A percentile compares a stretch with the other conserved stretches of the same genome.
phyloP scores from a whole-genome alignment of 35 echinoderm and acorn worm genomes.

The Hemicentrotus pulcherrimus region DNA sequence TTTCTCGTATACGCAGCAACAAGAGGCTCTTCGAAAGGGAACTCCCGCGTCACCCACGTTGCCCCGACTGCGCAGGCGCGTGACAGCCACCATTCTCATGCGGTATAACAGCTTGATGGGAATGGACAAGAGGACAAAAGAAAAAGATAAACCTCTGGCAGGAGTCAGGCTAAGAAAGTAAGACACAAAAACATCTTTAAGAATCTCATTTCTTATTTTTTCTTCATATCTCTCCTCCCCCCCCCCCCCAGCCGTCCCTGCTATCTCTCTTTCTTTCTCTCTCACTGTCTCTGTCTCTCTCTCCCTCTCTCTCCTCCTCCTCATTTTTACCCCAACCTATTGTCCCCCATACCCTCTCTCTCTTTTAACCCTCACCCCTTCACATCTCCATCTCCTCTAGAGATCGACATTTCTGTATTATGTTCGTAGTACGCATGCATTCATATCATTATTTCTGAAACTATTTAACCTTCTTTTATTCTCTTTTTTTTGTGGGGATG shows the following conservation, averaged over 20 bases:
- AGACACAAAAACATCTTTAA: neutral
- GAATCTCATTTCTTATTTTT: too few relatives aligned
- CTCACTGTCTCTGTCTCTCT: neutral
- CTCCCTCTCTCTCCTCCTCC: too few relatives aligned
- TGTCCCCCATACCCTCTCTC: too few relatives aligned
- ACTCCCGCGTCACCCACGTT: neutral
- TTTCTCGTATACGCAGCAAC: neutral
- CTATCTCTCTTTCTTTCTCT: neutral
- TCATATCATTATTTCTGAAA: too few relatives aligned
- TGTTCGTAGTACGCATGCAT: too few relatives aligned
- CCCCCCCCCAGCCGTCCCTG: neutral
- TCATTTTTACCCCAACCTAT: neutral
- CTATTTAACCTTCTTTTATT: too few relatives aligned
- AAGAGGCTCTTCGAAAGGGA: constrained; percentile 17
- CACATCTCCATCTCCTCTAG: too few relatives aligned
- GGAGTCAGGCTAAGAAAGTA: constrained; percentile 33
- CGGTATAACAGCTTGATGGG: constrained; percentile 40
- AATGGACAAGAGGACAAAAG: constrained; percentile 10
- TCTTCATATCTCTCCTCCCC: neutral
- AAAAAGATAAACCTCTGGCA: neutral
- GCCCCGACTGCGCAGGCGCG: constrained; percentile 40
- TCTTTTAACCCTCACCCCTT: too few relatives aligned
- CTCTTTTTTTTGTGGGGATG: too few relatives aligned
- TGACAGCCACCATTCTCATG: constrained; percentile 37
- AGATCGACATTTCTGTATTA: too few relatives aligned